Percentiles rank a stretch among this genome's conserved stretches.
Conservation (phyloP, 2,888 invertebrate species). For the Rhodophaea formosa region DNA sequence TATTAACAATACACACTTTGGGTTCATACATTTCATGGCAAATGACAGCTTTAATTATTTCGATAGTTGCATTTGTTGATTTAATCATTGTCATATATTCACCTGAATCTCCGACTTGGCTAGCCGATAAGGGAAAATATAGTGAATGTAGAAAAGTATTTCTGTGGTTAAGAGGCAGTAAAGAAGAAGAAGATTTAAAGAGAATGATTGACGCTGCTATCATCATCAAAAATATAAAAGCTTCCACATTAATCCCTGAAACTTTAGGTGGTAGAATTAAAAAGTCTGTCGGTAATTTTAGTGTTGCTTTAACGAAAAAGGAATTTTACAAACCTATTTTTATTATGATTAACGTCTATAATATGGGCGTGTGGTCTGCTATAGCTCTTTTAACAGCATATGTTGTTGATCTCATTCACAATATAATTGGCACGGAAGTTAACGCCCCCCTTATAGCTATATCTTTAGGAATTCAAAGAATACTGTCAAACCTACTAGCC, state of each 20-base stretch:
- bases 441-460: slow-evolving; percentile 23
- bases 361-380: slow-evolving; percentile 29
- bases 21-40: slow-evolving; percentile 76
- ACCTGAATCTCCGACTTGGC: slow-evolving; percentile 81
- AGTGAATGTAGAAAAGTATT: slow-evolving; percentile 69
- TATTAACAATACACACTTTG: slow-evolving; percentile 77
- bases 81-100: slow-evolving; percentile 36
- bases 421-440: background rate
- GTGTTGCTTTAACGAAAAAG: slow-evolving; percentile 21
- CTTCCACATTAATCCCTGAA: background rate
- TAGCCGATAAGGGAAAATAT: slow-evolving; percentile 65
- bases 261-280: background rate
- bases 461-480: slow-evolving; percentile 27
- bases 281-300: background rate
- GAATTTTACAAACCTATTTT: slow-evolving; percentile 33
- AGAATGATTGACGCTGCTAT: slow-evolving; percentile 33
- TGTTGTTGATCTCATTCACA: slow-evolving; percentile 20
- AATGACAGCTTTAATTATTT: slow-evolving; percentile 58
- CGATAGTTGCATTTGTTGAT: slow-evolving; percentile 50
- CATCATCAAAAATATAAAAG: background rate
- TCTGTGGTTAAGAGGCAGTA: slow-evolving; percentile 66
- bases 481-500: slow-evolving; percentile 27
- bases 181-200: slow-evolving; percentile 40
- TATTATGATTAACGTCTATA: slow-evolving; percentile 32
- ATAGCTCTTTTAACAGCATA: slow-evolving; percentile 30